Conservation (phyloP, 2,888 invertebrate species). For the Zonitis immaculata region DNA sequence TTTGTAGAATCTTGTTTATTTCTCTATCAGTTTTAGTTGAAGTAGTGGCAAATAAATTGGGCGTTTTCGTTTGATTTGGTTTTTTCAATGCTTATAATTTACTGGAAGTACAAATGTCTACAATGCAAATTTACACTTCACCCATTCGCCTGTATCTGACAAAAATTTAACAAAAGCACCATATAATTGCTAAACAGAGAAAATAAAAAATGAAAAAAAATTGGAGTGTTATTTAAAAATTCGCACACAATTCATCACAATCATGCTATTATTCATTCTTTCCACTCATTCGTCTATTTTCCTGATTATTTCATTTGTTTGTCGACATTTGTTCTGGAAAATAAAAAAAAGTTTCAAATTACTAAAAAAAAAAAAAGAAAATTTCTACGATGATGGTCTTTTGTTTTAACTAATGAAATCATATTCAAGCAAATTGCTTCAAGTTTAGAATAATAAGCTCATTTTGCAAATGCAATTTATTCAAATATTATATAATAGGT, state of each 20-base stretch:
- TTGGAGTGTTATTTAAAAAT: conserved; percentile 8
- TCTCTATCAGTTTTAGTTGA: too few species aligned
- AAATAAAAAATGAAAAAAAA: too few species aligned
- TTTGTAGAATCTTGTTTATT: too few species aligned
- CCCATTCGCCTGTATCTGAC: conserved; percentile 13
- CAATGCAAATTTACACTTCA: conserved; percentile 25
- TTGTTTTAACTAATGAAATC: conserved; percentile 19
- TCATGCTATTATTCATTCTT: conserved; percentile 4
- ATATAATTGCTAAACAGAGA: too few species aligned
- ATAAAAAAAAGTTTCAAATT: conserved; percentile 16
- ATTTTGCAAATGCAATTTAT: too few species aligned
- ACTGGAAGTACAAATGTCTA: conserved; percentile 23
- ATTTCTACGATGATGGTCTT: conserved; percentile 1
- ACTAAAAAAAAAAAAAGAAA: too few species aligned
- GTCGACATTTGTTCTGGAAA: conserved; percentile 15
- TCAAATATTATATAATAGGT: too few species aligned
- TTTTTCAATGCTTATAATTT: conserved; percentile 27
- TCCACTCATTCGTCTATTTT: conserved; percentile 2
- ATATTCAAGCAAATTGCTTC: conserved; percentile 18
- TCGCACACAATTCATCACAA: conserved; percentile 10
- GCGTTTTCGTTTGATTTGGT: too few species aligned
- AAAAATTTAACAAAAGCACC: conserved; percentile 12
- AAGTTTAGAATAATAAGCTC: conserved; percentile 3
- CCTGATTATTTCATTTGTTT: conserved; percentile 12
- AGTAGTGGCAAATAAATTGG: too few species aligned